phyloP scores from a whole-genome alignment of 2,888 invertebrate genomes.

The Clitarchus hookeri region DNA sequence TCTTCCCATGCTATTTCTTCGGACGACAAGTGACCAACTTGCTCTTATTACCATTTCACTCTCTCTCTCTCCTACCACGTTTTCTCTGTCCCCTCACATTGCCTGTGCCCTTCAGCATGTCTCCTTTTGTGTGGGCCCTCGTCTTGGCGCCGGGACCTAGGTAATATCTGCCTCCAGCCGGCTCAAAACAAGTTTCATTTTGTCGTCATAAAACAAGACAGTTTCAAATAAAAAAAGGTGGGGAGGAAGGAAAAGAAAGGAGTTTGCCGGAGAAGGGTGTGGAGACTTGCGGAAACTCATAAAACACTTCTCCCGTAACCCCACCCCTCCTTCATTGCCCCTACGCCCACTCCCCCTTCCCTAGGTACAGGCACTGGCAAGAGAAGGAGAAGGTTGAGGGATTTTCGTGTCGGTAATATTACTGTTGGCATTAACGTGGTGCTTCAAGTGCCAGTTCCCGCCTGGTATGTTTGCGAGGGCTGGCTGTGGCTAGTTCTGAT shows the following conservation, averaged over 20 bases:
- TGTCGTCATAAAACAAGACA: constrained; percentile 9
- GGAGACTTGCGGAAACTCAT: neutral
- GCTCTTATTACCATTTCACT: neutral
- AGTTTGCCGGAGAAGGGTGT: neutral
- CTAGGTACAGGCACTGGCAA: neutral
- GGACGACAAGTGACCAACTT: neutral
- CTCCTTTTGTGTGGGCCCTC: neutral
- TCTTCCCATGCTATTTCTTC: neutral
- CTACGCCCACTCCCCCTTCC: neutral
- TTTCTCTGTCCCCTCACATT: neutral
- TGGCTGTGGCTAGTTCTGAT: too few species aligned
- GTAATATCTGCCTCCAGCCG: constrained; percentile 6
- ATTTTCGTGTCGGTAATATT: neutral
- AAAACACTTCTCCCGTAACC: neutral
- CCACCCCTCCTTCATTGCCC: neutral
- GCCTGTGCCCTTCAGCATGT: neutral
- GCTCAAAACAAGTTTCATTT: neutral
- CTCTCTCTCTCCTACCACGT: neutral
- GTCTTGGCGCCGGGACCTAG: neutral
- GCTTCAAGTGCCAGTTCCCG: neutral
- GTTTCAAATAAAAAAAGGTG: neutral
- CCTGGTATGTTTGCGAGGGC: too few species aligned
- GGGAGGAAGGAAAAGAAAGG: neutral
- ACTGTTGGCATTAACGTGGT: neutral
- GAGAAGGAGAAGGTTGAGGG: neutral